phyloP scores from a whole-genome alignment of 2,888 invertebrate species.

The Capitulum mitella region DNA sequence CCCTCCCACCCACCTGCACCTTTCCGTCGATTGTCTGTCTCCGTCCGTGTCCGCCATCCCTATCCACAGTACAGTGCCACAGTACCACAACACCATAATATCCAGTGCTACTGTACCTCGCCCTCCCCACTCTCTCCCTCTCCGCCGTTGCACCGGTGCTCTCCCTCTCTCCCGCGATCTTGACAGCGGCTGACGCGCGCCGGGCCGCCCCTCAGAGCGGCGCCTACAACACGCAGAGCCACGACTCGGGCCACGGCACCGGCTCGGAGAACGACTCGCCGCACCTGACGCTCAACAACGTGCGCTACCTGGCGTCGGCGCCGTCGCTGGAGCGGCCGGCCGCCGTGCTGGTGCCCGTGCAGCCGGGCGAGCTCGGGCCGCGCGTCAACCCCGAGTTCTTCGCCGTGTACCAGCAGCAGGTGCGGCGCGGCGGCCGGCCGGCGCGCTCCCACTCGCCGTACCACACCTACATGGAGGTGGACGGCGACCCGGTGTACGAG shows the following conservation, averaged over 20 bases:
- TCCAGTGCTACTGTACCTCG: too few relatives aligned
- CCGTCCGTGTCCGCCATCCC: too few relatives aligned
- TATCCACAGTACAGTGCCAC: too few relatives aligned
- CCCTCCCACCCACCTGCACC: too few relatives aligned
- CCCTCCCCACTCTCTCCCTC: too few relatives aligned
- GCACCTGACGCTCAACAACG: conserved; percentile 33
- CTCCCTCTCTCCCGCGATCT: too few relatives aligned
- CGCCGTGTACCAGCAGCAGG: conserved; percentile 2
- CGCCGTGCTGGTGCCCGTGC: conserved; percentile 13
- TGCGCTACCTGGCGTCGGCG: conserved; percentile 33
- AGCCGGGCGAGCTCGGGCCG: conserved; percentile 29
- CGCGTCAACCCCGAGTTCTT: conserved; percentile 30
- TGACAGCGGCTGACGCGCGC: neutral
- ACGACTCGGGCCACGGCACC: conserved; percentile 35
- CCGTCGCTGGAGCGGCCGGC: conserved; percentile 31
- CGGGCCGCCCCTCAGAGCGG: conserved; percentile 31
- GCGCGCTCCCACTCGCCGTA: conserved; percentile 52
- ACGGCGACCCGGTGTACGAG: conserved; percentile 66
- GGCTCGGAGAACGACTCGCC: conserved; percentile 36
- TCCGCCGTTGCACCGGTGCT: too few relatives aligned
- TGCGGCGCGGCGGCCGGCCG: neutral
- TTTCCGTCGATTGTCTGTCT: too few relatives aligned
- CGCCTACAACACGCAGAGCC: conserved; percentile 34
- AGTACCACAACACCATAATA: too few relatives aligned
- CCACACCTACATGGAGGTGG: conserved; percentile 71